phyloP scores from a whole-genome alignment of 2,113 vertebrate genomes.

The Lipotes vexillifer region DNA sequence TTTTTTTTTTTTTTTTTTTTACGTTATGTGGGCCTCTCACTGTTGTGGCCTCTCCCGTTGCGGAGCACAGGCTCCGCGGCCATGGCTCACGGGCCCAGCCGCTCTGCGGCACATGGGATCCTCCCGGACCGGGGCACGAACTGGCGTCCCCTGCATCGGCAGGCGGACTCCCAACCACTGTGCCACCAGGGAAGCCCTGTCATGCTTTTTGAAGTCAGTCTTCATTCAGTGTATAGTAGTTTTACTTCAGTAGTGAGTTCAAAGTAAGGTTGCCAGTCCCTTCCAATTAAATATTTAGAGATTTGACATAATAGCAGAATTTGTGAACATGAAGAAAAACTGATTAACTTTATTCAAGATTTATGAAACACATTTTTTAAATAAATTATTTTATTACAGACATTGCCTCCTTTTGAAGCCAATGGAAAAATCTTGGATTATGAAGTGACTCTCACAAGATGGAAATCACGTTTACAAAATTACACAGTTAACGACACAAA shows the following conservation, averaged over 20 bases:
- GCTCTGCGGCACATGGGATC: too few species aligned
- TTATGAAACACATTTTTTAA: background rate
- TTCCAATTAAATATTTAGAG: conserved; percentile 30
- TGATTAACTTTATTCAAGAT: background rate
- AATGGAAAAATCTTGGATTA: conserved; percentile 87
- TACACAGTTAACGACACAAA: conserved; percentile 68
- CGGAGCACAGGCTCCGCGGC: too few species aligned
- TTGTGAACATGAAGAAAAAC: background rate
- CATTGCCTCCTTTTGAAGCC: conserved; percentile 77
- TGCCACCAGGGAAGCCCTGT: background rate
- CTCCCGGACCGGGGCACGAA: too few species aligned
- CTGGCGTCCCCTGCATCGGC: too few species aligned
- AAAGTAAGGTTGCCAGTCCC: background rate
- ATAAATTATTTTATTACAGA: conserved; percentile 68
- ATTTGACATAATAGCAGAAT: background rate
- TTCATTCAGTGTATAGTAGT: background rate
- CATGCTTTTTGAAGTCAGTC: background rate
- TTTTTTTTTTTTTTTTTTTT: background rate
- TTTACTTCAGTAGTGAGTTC: background rate
- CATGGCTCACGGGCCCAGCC: too few species aligned
- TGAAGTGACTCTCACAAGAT: conserved; percentile 76
- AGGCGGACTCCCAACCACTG: too few species aligned
- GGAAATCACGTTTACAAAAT: conserved; percentile 37
- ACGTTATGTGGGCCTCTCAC: too few species aligned
- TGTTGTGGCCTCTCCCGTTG: too few species aligned